These are phyloP conservation scores for Trichopoda pennipes DNA, from an alignment of 2,888 invertebrate species.

Conservation along the genomic window DNA sequence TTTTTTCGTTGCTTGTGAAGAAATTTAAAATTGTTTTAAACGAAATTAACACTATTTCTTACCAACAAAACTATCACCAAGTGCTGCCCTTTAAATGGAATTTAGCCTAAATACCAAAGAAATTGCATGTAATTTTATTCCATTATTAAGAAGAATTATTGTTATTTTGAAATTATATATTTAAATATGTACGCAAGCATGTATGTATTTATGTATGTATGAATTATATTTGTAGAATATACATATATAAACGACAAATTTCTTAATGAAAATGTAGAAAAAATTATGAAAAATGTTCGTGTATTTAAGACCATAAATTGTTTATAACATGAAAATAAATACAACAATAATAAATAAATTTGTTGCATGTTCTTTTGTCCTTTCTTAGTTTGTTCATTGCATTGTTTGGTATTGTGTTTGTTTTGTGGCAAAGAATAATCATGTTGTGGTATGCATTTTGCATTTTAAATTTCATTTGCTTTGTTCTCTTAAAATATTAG, in stretches of 20 bases:
- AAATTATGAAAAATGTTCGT: constrained; percentile 35
- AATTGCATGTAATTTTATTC: constrained; percentile 60
- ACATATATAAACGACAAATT: too few relatives aligned
- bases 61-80: constrained; percentile 38
- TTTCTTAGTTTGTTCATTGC: constrained; percentile 14
- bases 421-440: constrained; percentile 46
- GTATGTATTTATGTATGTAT: background rate
- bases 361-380: constrained; percentile 62
- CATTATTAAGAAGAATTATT: constrained; percentile 15
- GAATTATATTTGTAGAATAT: too few relatives aligned
- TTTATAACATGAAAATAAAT: constrained; percentile 66
- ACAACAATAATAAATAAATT: constrained; percentile 56
- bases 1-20: constrained; percentile 1
- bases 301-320: constrained; percentile 58
- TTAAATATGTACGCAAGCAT: background rate
- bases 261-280: constrained; percentile 17
- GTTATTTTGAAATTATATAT: constrained; percentile 21
- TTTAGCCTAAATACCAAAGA: constrained; percentile 67
- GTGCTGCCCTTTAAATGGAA: constrained; percentile 58
- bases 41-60: constrained; percentile 39
- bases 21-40: constrained; percentile 13
- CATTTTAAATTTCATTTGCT: constrained; percentile 24
- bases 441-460: constrained; percentile 61
- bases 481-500: constrained; percentile 1
- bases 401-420: background rate